Conservation (phyloP, 2,797 vertebrate genomes). For the Spea hammondii region DNA sequence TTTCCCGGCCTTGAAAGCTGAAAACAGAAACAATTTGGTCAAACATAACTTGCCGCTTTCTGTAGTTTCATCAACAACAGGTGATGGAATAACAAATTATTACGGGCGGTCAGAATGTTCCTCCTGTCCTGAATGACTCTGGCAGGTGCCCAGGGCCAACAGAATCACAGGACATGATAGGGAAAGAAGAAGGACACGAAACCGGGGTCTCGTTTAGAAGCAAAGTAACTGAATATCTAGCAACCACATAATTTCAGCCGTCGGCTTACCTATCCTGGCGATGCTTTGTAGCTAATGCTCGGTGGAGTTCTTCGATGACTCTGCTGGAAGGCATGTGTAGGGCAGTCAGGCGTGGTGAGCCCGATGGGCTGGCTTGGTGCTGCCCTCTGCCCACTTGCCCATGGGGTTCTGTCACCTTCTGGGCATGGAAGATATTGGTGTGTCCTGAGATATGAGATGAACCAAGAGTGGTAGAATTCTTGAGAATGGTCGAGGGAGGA, state of each 20-base stretch:
- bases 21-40: background rate
- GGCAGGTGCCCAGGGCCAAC: too few species aligned
- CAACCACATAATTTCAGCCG: background rate
- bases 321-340: conserved; percentile 90
- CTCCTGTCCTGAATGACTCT: too few species aligned
- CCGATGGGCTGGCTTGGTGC: conserved; percentile 73
- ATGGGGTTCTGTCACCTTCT: conserved; percentile 63
- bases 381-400: conserved; percentile 70
- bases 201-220: too few species aligned
- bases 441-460: conserved; percentile 68
- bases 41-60: too few species aligned
- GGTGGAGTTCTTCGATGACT: conserved; percentile 94
- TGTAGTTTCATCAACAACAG: too few species aligned
- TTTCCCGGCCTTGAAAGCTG: conserved; percentile 86
- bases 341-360: conserved; percentile 83
- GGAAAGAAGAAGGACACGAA: too few species aligned
- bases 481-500: conserved; percentile 64
- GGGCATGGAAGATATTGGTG: conserved; percentile 66
- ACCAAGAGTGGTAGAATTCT: conserved; percentile 69
- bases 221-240: too few species aligned
- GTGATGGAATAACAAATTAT: too few species aligned
- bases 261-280: conserved; percentile 85
- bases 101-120: too few species aligned
- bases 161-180: too few species aligned
- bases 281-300: conserved; percentile 92